Conservation (phyloP, 2,888 invertebrate species). For the Drosophila acutilabella region DNA sequence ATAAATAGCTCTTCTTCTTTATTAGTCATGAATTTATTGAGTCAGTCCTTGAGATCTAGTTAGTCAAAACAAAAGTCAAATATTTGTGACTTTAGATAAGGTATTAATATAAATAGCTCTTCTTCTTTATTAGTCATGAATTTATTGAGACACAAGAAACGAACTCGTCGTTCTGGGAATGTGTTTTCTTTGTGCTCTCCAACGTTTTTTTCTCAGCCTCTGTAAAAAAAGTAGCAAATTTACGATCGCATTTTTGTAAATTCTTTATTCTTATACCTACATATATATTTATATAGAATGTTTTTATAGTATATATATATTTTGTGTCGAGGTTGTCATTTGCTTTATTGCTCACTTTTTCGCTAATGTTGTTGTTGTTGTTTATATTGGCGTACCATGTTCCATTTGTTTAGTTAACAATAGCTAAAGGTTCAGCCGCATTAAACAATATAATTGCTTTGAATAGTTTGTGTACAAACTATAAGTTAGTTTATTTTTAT, state of each 20-base stretch:
- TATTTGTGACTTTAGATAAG: no score
- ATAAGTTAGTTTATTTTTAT: background rate
- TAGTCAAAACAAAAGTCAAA: no score
- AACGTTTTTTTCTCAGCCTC: no score
- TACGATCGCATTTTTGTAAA: background rate
- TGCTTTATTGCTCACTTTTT: conserved; percentile 25
- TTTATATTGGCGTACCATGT: conserved; percentile 27
- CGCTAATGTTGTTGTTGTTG: conserved; percentile 13
- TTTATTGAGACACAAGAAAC: no score
- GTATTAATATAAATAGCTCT: no score
- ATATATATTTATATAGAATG: background rate
- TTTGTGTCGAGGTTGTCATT: conserved; percentile 40
- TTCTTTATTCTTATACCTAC: background rate
- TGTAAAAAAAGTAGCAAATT: background rate
- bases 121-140: no score
- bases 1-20: no score
- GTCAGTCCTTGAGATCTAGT: no score
- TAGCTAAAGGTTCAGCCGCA: conserved; percentile 64
- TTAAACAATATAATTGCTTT: conserved; percentile 69
- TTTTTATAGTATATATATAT: background rate
- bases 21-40: no score
- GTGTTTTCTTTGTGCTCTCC: no score
- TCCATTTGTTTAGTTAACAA: conserved; percentile 50
- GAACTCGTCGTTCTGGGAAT: no score
- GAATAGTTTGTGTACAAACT: conserved; percentile 19